A percentile compares a stretch with the other conserved stretches of the same genome.
phyloP scores from a whole-genome alignment of 2,113 vertebrate species.

The Thryonomys swinderianus region DNA sequence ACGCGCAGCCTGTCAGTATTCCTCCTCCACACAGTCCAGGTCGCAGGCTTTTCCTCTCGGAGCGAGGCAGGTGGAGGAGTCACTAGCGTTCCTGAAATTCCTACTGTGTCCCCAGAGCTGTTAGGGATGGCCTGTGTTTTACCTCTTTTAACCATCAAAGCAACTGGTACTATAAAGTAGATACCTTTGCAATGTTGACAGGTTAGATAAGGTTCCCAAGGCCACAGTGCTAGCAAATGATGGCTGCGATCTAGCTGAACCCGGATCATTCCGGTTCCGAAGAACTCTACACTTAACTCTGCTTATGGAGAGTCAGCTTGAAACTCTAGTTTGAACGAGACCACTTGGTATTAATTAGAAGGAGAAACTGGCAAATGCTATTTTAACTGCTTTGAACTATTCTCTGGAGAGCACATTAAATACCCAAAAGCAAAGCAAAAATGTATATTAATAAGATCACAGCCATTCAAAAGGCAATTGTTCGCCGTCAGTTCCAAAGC shows the following conservation, averaged over 20 bases:
- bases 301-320: constrained; percentile 43
- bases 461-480: constrained; percentile 75
- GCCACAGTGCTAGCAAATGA: not conserved
- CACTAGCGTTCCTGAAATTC: not conserved
- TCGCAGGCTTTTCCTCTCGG: not conserved
- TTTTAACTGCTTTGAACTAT: constrained; percentile 75
- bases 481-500: constrained; percentile 68
- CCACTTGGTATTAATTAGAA: constrained; percentile 80
- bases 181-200: not conserved
- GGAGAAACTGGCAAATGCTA: constrained; percentile 74
- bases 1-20: not conserved
- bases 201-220: not conserved
- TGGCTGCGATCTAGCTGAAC: not conserved
- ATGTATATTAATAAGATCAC: constrained; percentile 75
- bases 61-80: not conserved
- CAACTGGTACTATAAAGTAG: not conserved
- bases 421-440: constrained; percentile 76
- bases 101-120: not conserved
- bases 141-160: constrained; percentile 9
- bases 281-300: not conserved
- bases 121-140: not conserved
- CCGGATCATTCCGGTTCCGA: not conserved
- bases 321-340: constrained; percentile 63
- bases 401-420: constrained; percentile 78
- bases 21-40: not conserved